Evolutionary conservation across 2,797 vertebrate species (phyloP), one percentile per base, ranked within the genome.

Genomic region (Gymnothorax reevesii): DNA sequence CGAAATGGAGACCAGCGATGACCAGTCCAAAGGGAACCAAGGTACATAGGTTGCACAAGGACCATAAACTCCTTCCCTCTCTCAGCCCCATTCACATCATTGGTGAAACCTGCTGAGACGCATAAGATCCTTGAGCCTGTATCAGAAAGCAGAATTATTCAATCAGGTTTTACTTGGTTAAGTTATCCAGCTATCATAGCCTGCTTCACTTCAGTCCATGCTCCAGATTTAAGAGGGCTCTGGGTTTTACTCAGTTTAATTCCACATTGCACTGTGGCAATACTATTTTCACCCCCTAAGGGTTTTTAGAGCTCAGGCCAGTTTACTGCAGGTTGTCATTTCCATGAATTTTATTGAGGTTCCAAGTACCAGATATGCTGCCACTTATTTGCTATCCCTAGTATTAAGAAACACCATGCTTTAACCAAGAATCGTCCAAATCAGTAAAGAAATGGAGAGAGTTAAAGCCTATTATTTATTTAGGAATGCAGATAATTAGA

Each of bases 11-110:
- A 92, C 94, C 49, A 90, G 96, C 0, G 97, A 98, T 2, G 98
- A 97, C n/a, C 97, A 97, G 91, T 99, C 99, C 1, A 98, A 96
- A 92, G 98, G 98, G 25, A 99, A 99, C 89, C 93, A 95, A 89
- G 99, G 99, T 99, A 90, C 60, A 64, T 4, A 1, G 20, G 27
- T 5, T 22, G 22, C 62, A 2, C 15, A 64, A 64, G 12, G 59
- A 17, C 27, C 27, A 7, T 0, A 15, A 12, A 33, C 71, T 42
- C 10, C 10, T 27, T 1, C 27, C 25, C 25, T 12, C 69, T 12
- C 7, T 20, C 27, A 27, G n/a, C 20, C 33, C 7, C 33, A 0
- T 10, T 12, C 22, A 57, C 75, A 13, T 54, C 52, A 60, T 2
- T 1, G 22, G 25, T 69, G 60, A 62, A 62, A 62, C 60, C 60